Base-by-base conservation (phyloP, 2,113 vertebrate species). In the Hyperopisus bebe region DNA sequence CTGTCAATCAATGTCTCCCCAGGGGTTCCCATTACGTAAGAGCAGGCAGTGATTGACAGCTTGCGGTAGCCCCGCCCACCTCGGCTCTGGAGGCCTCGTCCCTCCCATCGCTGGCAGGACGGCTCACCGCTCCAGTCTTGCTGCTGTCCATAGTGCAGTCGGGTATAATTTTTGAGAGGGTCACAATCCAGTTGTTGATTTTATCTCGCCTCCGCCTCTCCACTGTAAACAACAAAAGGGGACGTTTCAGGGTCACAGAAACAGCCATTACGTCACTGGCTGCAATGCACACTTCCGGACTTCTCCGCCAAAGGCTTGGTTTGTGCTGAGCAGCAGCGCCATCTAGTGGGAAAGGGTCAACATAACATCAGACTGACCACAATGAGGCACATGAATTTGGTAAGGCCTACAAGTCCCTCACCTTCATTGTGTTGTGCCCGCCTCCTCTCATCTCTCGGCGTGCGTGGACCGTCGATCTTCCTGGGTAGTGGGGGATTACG, bases 171-270 rank as follows among this genome's bases (percentile, higher is more conserved):
- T 97, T 98, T 13, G 97, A 98, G 74, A 98, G 96, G 0, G 97
- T 97, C 91, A 98, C 97, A 0, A 98, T 98, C 97, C 97, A 98
- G 94, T 98, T 98, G 95, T 98, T 98, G 92, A 98, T 98, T 94
- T 98, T 98, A 96, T 98, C 97, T 94, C 97, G 95, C 92, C 97
- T 94, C 90, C 97, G 94, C 93, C 97, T 94, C 93, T 98, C 97
- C 91, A 98, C 97, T 98, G 92, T 39, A 47, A 46, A 51, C 74
- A 66, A 6, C 6, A 93, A 92, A 88, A 90, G 82, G 35, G 35
- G 47, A 19, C 5, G 21, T 21, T 62, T 46, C 35, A 55, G 13
- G 31, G 31, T 47, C 19, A 89, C 74, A 55, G 31, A 8, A 55
- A 11, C n/a, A 24, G 35, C 13, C 46, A 35, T 87, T 53, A 87